These are phyloP conservation scores for Sthenelais limicola DNA, from an alignment of 2,888 invertebrate genomes.

Conservation along the genomic window DNA sequence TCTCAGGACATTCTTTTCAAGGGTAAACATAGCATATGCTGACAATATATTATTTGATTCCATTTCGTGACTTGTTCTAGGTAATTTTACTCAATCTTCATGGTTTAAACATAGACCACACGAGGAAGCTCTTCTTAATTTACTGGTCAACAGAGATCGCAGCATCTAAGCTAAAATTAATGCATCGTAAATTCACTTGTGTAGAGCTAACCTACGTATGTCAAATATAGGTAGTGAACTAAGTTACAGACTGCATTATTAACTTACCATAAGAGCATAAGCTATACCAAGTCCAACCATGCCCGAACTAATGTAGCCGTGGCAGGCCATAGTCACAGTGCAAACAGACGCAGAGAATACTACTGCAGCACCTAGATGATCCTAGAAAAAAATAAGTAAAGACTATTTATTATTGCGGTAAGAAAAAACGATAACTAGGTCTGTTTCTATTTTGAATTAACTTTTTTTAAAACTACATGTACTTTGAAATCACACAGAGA, in stretches of 20 bases:
- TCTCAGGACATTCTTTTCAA: no score
- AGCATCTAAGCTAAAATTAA: neutral
- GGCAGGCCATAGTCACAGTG: conserved; percentile 26
- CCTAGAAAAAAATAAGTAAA: conserved; percentile 34
- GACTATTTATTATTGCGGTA: neutral
- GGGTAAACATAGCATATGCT: no score
- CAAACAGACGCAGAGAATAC: conserved; percentile 44
- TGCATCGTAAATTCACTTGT: neutral
- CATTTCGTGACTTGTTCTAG: no score
- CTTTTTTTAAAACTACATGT: neutral
- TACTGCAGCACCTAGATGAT: conserved; percentile 46
- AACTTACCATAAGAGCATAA: conserved; percentile 48
- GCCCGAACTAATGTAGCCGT: conserved; percentile 37
- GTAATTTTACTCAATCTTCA: no score
- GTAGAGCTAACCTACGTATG: no score
- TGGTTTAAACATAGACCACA: no score
- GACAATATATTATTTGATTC: no score
- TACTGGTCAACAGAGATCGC: no score
- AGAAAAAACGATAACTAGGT: neutral
- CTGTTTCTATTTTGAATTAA: neutral
- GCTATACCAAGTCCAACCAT: conserved; percentile 48
- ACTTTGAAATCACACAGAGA: neutral
- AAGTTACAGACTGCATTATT: neutral
- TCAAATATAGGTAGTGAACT: no score
- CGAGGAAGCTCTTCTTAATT: no score